Percentiles rank a stretch among this genome's conserved stretches.
Evolutionary conservation across 2,888 invertebrate species (phyloP).

Genomic region (Coronaproctus castanopsis): DNA sequence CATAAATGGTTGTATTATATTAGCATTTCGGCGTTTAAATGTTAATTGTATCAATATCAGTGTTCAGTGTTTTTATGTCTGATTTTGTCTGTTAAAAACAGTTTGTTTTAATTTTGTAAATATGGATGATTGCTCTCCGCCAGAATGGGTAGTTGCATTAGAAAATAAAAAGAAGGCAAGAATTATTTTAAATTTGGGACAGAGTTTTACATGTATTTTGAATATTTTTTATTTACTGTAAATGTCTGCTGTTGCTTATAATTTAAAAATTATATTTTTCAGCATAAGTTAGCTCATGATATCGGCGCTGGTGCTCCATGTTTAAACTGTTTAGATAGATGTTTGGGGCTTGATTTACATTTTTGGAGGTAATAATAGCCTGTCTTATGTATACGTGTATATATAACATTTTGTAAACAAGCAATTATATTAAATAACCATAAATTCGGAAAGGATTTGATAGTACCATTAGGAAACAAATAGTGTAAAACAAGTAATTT

Average conservation of each 20-base stretch:
- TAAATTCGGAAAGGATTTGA: too few species aligned
- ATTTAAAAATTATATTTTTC: slow-evolving; percentile 12
- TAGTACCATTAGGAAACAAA: too few species aligned
- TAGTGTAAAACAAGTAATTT: too few species aligned
- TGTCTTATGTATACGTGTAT: slow-evolving; percentile 4
- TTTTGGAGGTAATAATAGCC: slow-evolving; percentile 32
- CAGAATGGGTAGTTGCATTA: slow-evolving; percentile 15
- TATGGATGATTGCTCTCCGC: slow-evolving; percentile 13
- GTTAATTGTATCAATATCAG: too few species aligned
- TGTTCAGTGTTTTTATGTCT: too few species aligned
- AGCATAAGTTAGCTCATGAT: slow-evolving; percentile 20
- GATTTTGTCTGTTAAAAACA: too few species aligned
- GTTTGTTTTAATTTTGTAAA: too few species aligned
- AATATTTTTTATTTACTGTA: neutral
- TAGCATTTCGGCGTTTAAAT: too few species aligned
- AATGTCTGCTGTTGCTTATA: neutral
- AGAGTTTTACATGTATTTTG: too few species aligned
- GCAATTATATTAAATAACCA: neutral
- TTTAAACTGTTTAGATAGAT: slow-evolving; percentile 18
- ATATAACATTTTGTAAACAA: neutral
- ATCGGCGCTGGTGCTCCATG: slow-evolving; percentile 20
- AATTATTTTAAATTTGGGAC: slow-evolving; percentile 6
- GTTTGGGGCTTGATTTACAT: slow-evolving; percentile 20
- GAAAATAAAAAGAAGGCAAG: slow-evolving; percentile 15
- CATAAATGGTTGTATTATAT: too few species aligned